These are phyloP conservation scores for Calcarius lapponicus DNA, from an alignment of 2,797 vertebrate species.

Conservation along the genomic window DNA sequence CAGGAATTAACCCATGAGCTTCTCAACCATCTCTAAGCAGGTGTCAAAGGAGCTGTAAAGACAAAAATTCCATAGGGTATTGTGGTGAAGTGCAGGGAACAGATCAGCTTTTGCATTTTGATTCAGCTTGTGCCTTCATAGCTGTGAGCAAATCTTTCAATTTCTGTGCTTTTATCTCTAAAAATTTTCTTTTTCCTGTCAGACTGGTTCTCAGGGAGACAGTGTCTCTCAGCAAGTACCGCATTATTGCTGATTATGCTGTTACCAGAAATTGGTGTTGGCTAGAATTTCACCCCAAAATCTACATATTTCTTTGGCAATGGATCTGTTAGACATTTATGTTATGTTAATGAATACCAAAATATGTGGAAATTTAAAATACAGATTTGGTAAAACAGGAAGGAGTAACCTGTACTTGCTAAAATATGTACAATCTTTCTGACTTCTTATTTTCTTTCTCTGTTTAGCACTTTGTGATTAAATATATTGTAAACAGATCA, in stretches of 20 bases:
- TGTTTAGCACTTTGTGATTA: constrained; percentile 3
- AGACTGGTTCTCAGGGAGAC: not conserved
- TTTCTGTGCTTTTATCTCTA: not conserved
- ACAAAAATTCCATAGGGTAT: not conserved
- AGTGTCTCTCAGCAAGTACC: not conserved
- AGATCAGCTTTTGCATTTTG: not conserved
- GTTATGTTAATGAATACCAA: not conserved
- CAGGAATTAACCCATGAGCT: not conserved
- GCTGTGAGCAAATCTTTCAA: not conserved
- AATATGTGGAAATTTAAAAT: not conserved
- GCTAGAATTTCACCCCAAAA: not conserved
- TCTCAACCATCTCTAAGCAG: not conserved
- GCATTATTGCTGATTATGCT: not conserved
- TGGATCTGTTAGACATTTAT: not conserved
- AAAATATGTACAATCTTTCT: not conserved
- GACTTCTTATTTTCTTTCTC: not conserved
- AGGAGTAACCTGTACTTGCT: not conserved
- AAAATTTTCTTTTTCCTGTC: not conserved
- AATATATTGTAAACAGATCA: constrained; percentile 28
- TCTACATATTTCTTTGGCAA: not conserved
- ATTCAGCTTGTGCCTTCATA: not conserved
- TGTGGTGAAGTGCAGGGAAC: not conserved
- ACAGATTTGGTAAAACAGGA: not conserved
- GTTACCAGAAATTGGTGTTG: not conserved
- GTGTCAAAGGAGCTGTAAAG: not conserved